Base-by-base conservation (phyloP, 2,888 invertebrate species). In the Cheilosia urbana region DNA sequence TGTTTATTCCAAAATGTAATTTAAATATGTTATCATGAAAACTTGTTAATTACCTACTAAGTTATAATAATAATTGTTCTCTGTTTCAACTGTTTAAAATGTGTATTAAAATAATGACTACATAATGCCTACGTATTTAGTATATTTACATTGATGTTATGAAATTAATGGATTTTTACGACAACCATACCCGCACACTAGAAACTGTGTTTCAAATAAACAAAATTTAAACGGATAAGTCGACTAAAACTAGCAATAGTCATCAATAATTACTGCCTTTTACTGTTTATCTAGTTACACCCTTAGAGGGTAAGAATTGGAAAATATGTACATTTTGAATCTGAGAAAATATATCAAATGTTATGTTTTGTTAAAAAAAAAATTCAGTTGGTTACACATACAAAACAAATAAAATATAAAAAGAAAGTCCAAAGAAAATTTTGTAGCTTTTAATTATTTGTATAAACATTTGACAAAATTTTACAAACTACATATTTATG, bases 241-340 rank as follows among this genome's bases (percentile, higher is more conserved):
- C 37, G 58, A 49, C 65, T 65, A 65, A 51, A 42, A 45, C 42
- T 65, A 62, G 53, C 60, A 60, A 72, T 47, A 60, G 71, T 77
- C 77, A 66, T 65, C 63, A 73, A 68, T 69, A 75, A 75, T 73
- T 69, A 84, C 83, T 84, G 83, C 79, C 83, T 84, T 73, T 63
- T 69, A 57, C 58, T 69, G 63, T 63, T 68, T 83, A 77, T 21
- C 65, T 73, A 45, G 45, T 69, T 73, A 37, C 11, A 63, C 40
- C 49, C 79, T 53, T 15, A 53, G 30, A 58, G 63, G 27, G 40
- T n/a, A 60, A 47, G 34, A 24, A 60, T 62, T 47, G 71, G 17
- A 62, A 40, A 72, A 55, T 37, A 60, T 49, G 21, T 37, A 4
- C 47, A 19, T 34, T 65, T 73, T 68, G 9, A 68, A 83, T 63